Evolutionary conservation across 2,113 vertebrate genomes (phyloP).

Genomic region (Heterocephalus glaber): DNA sequence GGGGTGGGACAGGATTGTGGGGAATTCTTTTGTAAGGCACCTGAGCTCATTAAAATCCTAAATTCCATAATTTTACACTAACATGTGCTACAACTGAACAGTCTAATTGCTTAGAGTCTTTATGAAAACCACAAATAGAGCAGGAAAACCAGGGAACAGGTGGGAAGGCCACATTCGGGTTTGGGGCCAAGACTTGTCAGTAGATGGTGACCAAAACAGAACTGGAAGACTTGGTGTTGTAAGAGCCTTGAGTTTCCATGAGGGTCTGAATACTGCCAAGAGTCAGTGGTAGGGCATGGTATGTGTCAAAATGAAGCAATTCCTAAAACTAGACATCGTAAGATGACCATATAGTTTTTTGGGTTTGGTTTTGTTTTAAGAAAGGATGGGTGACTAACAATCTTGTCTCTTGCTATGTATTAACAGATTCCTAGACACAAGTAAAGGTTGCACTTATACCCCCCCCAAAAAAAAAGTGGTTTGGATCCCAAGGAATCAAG

Average conservation of each 20-base stretch:
- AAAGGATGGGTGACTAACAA: not conserved
- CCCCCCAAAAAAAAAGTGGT: not conserved
- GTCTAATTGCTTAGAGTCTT: constrained; percentile 87
- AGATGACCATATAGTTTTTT: not conserved
- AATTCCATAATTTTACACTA: constrained; percentile 91
- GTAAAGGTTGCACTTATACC: not conserved
- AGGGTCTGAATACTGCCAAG: not conserved
- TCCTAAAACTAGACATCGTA: not conserved
- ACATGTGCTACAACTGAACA: constrained; percentile 85
- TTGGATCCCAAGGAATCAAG: not conserved
- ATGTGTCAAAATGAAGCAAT: constrained; percentile 38
- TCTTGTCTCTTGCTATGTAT: not conserved
- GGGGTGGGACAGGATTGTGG: constrained; percentile 55
- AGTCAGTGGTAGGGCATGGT: not conserved
- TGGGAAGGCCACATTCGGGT: constrained; percentile 80
- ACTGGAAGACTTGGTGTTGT: constrained; percentile 26
- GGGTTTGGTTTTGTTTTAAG: not conserved
- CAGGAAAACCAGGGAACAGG: constrained; percentile 85
- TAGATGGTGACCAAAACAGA: constrained; percentile 37
- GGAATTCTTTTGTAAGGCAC: constrained; percentile 87
- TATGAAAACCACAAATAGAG: constrained; percentile 81
- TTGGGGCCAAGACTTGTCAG: constrained; percentile 74
- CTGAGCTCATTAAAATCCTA: constrained; percentile 89
- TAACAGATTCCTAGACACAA: not conserved
- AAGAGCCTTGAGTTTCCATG: constrained; percentile 37